phyloP scores from a whole-genome alignment of 2,888 invertebrate genomes.

The Matsumyia berberina region DNA sequence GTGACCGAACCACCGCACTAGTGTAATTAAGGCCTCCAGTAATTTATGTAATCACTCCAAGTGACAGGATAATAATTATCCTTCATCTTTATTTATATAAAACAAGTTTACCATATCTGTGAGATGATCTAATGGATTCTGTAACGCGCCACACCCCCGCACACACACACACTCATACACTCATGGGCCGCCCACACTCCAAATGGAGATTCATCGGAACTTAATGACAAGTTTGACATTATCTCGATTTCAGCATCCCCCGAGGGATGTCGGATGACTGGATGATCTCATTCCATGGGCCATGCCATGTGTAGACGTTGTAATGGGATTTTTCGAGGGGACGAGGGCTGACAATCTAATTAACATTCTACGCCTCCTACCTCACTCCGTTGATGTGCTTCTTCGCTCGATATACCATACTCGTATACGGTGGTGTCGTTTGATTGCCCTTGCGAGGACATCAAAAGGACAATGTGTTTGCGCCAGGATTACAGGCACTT shows the following conservation, averaged over 20 bases:
- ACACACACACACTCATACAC: no score
- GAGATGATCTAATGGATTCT: slow-evolving; percentile 71
- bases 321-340: slow-evolving; percentile 42
- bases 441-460: slow-evolving; percentile 57
- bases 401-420: no score
- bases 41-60: slow-evolving; percentile 72
- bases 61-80: slow-evolving; percentile 75
- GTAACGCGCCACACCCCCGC: slow-evolving; percentile 21
- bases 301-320: slow-evolving; percentile 4
- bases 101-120: slow-evolving; percentile 71
- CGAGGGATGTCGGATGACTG: no score
- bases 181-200: background rate
- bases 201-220: slow-evolving; percentile 57
- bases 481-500: slow-evolving; percentile 53
- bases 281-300: slow-evolving; percentile 18
- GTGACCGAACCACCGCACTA: background rate
- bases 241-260: slow-evolving; percentile 66
- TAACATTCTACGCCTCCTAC: slow-evolving; percentile 61
- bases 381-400: slow-evolving; percentile 48
- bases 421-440: slow-evolving; percentile 15
- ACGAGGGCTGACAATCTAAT: slow-evolving; percentile 61
- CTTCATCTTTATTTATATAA: slow-evolving; percentile 71
- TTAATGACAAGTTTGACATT: slow-evolving; percentile 74
- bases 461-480: slow-evolving; percentile 62
- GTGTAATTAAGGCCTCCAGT: slow-evolving; percentile 59